Evolutionary conservation across 2,113 vertebrate genomes (phyloP).

Genomic region (Melanerpes aurifrons): DNA sequence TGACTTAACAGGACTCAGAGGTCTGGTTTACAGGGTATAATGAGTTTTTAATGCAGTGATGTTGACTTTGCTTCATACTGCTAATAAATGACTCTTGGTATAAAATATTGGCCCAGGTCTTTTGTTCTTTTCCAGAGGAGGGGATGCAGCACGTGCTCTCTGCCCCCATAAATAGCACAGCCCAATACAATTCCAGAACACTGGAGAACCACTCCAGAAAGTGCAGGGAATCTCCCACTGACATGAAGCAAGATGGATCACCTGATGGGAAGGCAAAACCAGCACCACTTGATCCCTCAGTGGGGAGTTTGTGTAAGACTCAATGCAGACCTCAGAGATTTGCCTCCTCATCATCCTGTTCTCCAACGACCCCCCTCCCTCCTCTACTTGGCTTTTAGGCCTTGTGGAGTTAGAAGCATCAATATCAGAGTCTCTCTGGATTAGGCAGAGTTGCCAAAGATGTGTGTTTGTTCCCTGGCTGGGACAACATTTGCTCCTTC

Average conservation of each 20-base stretch:
- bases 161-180: neutral
- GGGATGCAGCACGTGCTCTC: neutral
- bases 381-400: constrained; percentile 8
- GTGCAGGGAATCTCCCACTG: neutral
- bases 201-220: neutral
- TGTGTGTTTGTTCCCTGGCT: constrained; percentile 6
- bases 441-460: constrained; percentile 10
- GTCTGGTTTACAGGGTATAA: constrained; percentile 65
- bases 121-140: neutral
- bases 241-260: neutral
- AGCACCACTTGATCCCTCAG: neutral
- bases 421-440: constrained; percentile 21
- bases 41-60: constrained; percentile 76
- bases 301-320: neutral
- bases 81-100: constrained; percentile 85
- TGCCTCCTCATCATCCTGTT: neutral
- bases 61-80: constrained; percentile 81
- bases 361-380: neutral
- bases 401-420: neutral
- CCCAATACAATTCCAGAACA: neutral
- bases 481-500: neutral
- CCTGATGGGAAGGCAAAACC: neutral
- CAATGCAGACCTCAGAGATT: neutral
- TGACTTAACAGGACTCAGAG: constrained; percentile 54
- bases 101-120: constrained; percentile 50